Evolutionary conservation across 2,797 vertebrate genomes (phyloP), one percentile per base, ranked within the genome.

Genomic region (Poliocrania exsul): DNA sequence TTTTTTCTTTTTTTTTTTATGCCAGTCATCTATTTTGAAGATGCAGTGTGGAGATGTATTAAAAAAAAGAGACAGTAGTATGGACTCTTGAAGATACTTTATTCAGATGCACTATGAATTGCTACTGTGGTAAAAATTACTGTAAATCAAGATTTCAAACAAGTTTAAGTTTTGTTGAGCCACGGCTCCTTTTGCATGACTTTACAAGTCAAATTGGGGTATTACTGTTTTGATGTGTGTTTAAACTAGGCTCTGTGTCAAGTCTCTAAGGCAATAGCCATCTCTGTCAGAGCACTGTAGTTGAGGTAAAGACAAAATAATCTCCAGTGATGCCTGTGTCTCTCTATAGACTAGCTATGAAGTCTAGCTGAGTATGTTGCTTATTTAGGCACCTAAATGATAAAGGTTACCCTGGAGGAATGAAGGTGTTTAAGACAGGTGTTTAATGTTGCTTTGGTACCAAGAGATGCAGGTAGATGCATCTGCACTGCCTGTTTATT

Each of bases 31-130:
- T 23, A 1, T 42, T 83, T 74, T 54, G 35, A 54, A 71, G 19
- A 29, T 44, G 6, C 1, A 3, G 1, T 7, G 3, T 8, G 10
- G 3, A 10, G 10, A 0, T 46, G 4, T 58, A 24, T 70, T 62
- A 7, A 21, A 42, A 42, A 16, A 62, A 70, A 38, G 18, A 35
- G n/a, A 6, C 51, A 40, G 6, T 33, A 3, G 77, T 82, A 6
- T 11, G 20, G 6, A 50, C n/a, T 57, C 18, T 40, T 64, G 53
- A 80, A 82, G 44, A 23, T 82, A 24, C 70, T 92, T 92, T 47
- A 42, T 17, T 53, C 5, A 6, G 19, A 53, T 64, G 12, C n/a
- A 21, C 33, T 77, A 33, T 73, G 74, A 77, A n/a, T 73, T 92
- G 61, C 23, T 82, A 46, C 56, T 5, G 7, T 56, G 37, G 64